Evolutionary conservation across 1,140 invertebrate genomes (phyloP), one percentile per base, ranked within the genome.

Genomic region (Drosophila neocordata): DNA sequence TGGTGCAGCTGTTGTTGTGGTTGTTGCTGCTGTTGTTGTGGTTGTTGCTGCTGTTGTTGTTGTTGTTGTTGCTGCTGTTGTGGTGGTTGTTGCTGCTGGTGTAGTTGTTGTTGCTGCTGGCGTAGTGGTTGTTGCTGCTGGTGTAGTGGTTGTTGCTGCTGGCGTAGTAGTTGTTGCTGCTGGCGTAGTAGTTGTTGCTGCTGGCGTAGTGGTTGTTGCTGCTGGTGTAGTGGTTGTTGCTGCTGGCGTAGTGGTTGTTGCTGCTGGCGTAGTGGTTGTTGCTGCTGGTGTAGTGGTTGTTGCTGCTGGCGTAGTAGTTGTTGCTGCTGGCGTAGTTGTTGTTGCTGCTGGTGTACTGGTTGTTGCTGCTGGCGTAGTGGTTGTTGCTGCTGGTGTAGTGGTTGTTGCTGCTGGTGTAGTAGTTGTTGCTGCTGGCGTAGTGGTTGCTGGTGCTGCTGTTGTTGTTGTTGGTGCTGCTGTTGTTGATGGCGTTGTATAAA

Each of bases 391-490:
- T n/a, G 64, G 61, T 11, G 56, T 27, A 0, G 71, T 12, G 27
- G 27, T 6, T 4, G 44, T 5, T 12, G 48, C 5, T 1, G 68
- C 63, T 4, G 64, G 41, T 15, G 58, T 53, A 4, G 2, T 31
- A 0, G 62, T 66, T n/a, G 51, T 51, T 0, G 38, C 53, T 0
- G 56, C 20, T 3, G 59, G 15, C 4, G 27, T 12, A 8, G 13
- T 34, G 1, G 69, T 44, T 2, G 65, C 38, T 4, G 20, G 12
- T 1, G 72, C 34, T 7, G 61, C 38, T 12, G 69, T 51, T 11
- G 34, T 18, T 1, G 8, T 22, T 0, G 76, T 74, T 6, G 69
- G 69, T 12, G 63, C 22, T 9, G 58, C 35, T 2, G 55, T 15
- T 0, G 4, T 13, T 12, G 62, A 31, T 7, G 27, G 27, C 6